Conservation (phyloP, 1,140 invertebrate species). For the Drosophila guanche region DNA sequence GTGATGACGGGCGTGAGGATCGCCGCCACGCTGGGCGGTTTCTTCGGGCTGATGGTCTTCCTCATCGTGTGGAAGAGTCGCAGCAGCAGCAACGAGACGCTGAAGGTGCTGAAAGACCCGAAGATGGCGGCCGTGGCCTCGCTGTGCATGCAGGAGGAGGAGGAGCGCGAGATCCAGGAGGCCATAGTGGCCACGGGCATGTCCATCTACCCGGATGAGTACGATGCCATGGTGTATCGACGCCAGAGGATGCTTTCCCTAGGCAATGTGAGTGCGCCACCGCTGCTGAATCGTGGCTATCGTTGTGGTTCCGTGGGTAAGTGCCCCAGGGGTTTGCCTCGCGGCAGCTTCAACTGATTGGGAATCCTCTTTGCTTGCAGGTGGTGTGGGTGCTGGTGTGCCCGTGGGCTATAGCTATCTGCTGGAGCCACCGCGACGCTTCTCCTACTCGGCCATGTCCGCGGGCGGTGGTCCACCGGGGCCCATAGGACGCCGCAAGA, state of each 20-base stretch:
- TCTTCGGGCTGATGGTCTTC: slow-evolving; percentile 94
- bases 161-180: slow-evolving; percentile 88
- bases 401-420: slow-evolving; percentile 88
- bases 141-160: slow-evolving; percentile 90
- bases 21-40: slow-evolving; percentile 93
- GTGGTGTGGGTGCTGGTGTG: slow-evolving; percentile 57
- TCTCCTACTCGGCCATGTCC: slow-evolving; percentile 83
- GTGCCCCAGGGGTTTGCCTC: neutral
- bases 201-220: slow-evolving; percentile 84
- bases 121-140: slow-evolving; percentile 87
- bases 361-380: slow-evolving; percentile 9
- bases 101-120: slow-evolving; percentile 86
- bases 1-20: slow-evolving; percentile 95
- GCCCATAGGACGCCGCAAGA: slow-evolving; percentile 84
- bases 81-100: slow-evolving; percentile 88
- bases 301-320: slow-evolving; percentile 88
- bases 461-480: slow-evolving; percentile 63
- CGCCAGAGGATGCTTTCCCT: slow-evolving; percentile 85
- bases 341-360: too few relatives aligned
- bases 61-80: slow-evolving; percentile 94
- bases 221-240: slow-evolving; percentile 84
- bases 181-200: slow-evolving; percentile 89
- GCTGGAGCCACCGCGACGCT: slow-evolving; percentile 86
- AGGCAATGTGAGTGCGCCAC: slow-evolving; percentile 84
- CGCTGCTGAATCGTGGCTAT: slow-evolving; percentile 84